These are phyloP conservation scores for Halocynthia roretzi DNA, from an alignment of 23 tunicate genomes.

Conservation along the genomic window DNA sequence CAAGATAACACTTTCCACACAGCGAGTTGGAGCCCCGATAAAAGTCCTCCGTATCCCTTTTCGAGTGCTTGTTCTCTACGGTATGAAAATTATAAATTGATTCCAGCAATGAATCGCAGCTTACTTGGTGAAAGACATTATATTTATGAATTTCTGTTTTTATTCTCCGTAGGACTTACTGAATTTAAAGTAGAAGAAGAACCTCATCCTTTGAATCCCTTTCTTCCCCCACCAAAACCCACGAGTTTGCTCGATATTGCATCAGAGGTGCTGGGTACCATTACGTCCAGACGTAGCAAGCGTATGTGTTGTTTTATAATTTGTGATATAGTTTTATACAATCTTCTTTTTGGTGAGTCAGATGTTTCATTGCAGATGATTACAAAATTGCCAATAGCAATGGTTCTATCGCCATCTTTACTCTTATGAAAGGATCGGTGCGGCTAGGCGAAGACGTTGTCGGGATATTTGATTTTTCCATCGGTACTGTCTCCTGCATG, in stretches of 20 bases:
- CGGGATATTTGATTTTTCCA: slow-evolving; percentile 78
- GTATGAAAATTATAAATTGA: slow-evolving; percentile 21
- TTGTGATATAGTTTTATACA: too few relatives aligned
- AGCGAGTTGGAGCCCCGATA: slow-evolving; percentile 81
- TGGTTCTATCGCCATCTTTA: slow-evolving; percentile 65
- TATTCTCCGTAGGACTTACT: slow-evolving; percentile 35
- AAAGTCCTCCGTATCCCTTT: slow-evolving; percentile 83
- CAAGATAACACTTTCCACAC: slow-evolving; percentile 86
- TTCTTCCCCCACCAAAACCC: slow-evolving; percentile 62
- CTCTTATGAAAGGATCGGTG: slow-evolving; percentile 71
- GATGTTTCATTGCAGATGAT: slow-evolving; percentile 24
- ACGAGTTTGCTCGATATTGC: slow-evolving; percentile 70
- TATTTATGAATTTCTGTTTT: neutral
- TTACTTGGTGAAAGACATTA: slow-evolving; percentile 1
- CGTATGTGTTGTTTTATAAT: slow-evolving; percentile 23
- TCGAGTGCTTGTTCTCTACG: slow-evolving; percentile 94
- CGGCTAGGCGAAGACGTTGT: slow-evolving; percentile 94
- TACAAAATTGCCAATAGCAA: slow-evolving; percentile 81
- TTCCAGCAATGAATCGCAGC: neutral
- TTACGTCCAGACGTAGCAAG: slow-evolving; percentile 63
- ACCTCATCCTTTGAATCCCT: slow-evolving; percentile 30
- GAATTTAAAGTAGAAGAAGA: slow-evolving; percentile 64
- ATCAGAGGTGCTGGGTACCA: slow-evolving; percentile 62
- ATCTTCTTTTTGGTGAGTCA: too few relatives aligned
- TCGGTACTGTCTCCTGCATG: slow-evolving; percentile 66